A percentile compares a stretch with the other conserved stretches of the same genome.
These are phyloP conservation scores for Nymphalis urticae DNA, from an alignment of 2,888 invertebrate genomes.

Conservation along the genomic window DNA sequence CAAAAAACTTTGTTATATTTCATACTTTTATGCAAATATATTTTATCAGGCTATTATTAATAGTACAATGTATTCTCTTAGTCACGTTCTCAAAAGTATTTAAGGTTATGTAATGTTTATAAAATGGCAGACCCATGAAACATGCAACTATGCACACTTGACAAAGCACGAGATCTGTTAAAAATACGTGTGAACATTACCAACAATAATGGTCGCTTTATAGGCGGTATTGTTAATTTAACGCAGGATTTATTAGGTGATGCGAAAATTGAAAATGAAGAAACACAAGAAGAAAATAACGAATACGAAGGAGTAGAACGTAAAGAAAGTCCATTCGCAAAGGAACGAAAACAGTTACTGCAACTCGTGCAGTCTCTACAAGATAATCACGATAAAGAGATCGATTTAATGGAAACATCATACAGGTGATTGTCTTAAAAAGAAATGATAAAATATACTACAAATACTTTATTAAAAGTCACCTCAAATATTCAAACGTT, in stretches of 20 bases:
- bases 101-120: no score
- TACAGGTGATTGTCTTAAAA: conserved; percentile 71
- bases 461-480: background rate
- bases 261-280: conserved; percentile 46
- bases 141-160: no score
- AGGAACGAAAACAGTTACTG: conserved; percentile 68
- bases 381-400: conserved; percentile 83
- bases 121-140: no score
- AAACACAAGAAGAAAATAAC: conserved; percentile 34
- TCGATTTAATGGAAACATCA: conserved; percentile 83
- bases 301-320: conserved; percentile 47
- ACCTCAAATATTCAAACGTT: background rate
- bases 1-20: no score
- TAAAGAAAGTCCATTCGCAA: conserved; percentile 57
- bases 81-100: no score
- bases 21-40: no score
- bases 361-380: conserved; percentile 78
- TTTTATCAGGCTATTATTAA: no score
- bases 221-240: background rate
- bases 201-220: conserved; percentile 26
- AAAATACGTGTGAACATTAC: no score
- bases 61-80: no score
- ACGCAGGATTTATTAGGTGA: conserved; percentile 63
- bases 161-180: no score
- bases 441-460: background rate